These are phyloP conservation scores for Myotis vivesi DNA, from an alignment of 2,797 vertebrate genomes.

Conservation along the genomic window DNA sequence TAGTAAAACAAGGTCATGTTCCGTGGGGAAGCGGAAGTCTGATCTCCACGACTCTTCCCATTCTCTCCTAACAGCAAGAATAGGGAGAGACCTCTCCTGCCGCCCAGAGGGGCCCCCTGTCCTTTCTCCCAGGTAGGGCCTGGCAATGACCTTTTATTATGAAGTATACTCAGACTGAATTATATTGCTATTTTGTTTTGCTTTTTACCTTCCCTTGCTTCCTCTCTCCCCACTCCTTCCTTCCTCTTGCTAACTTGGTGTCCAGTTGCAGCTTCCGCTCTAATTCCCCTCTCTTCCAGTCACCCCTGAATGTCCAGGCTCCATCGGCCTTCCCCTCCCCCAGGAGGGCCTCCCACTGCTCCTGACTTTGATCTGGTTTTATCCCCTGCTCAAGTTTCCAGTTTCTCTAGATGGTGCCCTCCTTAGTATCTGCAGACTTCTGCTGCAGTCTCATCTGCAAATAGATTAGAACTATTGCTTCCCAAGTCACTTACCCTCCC, in stretches of 20 bases:
- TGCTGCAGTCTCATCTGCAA: slow-evolving; percentile 14
- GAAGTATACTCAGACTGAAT: background rate
- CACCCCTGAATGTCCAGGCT: background rate
- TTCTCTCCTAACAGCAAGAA: background rate
- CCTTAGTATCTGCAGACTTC: slow-evolving; percentile 37
- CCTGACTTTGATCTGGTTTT: slow-evolving; percentile 55
- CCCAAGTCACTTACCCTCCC: background rate
- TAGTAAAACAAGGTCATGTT: background rate
- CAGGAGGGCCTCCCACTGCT: background rate
- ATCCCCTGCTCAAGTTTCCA: slow-evolving; percentile 51
- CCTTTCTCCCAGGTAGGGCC: background rate
- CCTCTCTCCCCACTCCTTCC: background rate
- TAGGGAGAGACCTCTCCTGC: background rate
- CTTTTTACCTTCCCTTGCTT: background rate
- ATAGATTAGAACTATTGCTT: background rate
- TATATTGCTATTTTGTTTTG: background rate
- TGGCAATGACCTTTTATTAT: background rate
- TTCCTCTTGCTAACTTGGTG: background rate
- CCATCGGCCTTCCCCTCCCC: background rate
- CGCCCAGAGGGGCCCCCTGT: background rate
- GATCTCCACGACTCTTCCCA: background rate
- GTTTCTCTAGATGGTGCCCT: slow-evolving; percentile 44
- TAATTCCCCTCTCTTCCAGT: background rate
- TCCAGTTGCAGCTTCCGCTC: slow-evolving; percentile 7
- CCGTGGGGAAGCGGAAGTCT: background rate